Evolutionary conservation across 2,113 vertebrate genomes (phyloP), one percentile per base, ranked within the genome.

Genomic region (Elachura formosa): DNA sequence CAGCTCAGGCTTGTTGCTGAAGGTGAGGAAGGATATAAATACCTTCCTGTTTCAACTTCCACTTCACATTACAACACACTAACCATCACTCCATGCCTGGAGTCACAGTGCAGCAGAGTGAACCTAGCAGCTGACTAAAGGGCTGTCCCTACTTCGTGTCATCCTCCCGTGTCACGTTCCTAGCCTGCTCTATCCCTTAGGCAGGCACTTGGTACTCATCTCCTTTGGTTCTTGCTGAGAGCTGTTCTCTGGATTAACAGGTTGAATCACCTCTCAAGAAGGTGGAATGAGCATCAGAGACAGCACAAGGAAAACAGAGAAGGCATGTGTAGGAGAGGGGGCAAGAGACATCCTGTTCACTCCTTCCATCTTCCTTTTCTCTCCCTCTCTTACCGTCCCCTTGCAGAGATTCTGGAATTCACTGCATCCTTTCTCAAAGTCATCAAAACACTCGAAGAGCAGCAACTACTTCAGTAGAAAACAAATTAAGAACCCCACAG

Each of bases 211-310:
- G 51, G 46, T 54, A 71, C 87, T 87, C 77, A 87, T 40, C 68
- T 72, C 73, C 21, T 71, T 43, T 84, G 0, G 26, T 51, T 82
- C 68, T 68, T 45, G 71, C 54, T 90, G 45, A 46, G 90, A 43
- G 59, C 46, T 77, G 46, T 92, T 64, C 23, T 46, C 52, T 82
- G 56, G 89, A 87, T 89, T 55, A 89, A 93, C 77, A 72, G 61
- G 69, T 43, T 89, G 52, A 81, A 89, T 94, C 52, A 81, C 56
- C 36, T 91, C 66, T 89, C 81, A 84, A 22, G 59, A 86, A 92
- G 52, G 61, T 52, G 15, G 66, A 94, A 87, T 10, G 41, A 84
- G 31, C 52, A 72, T 36, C 69, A 72, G 36, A 78, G 66, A 14
- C 14, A 89, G 48, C 29, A 56, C 4, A 77, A 5, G n/a, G 9